These are phyloP conservation scores for Caenorhabditis uteleia DNA, from an alignment of 2,888 invertebrate species.

Conservation along the genomic window DNA sequence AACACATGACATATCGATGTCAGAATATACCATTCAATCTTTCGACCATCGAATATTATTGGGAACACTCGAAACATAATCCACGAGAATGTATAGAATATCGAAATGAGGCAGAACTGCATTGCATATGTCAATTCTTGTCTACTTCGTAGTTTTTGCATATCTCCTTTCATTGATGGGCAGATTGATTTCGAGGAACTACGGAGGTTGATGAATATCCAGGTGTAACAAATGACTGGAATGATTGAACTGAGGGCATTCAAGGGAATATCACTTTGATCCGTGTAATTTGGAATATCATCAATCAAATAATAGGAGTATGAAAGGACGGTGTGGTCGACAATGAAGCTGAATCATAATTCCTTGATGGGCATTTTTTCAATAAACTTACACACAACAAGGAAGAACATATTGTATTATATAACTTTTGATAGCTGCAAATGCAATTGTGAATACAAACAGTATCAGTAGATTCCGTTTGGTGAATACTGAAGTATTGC, in stretches of 20 bases:
- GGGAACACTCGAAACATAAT: not conserved
- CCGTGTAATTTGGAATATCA: slow-evolving; percentile 39
- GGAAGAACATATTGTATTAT: slow-evolving; percentile 44
- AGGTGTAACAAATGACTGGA: slow-evolving; percentile 31
- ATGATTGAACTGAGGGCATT: slow-evolving; percentile 38
- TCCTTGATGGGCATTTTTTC: not conserved
- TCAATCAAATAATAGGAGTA: slow-evolving; percentile 32
- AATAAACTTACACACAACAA: slow-evolving; percentile 35
- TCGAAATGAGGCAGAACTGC: not conserved
- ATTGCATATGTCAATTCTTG: not conserved
- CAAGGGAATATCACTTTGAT: slow-evolving; percentile 45
- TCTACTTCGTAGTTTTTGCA: too few species aligned
- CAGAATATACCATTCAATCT: too few species aligned
- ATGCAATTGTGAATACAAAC: slow-evolving; percentile 11
- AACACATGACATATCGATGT: too few species aligned
- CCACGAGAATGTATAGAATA: not conserved
- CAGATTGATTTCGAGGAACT: too few species aligned
- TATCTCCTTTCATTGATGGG: too few species aligned
- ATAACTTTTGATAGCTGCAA: slow-evolving; percentile 22
- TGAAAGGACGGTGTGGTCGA: slow-evolving; percentile 37
- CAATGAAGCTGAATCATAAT: slow-evolving; percentile 34
- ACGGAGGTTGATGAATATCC: too few species aligned
- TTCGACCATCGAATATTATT: too few species aligned
- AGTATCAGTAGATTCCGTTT: slow-evolving; percentile 7
- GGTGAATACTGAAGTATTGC: slow-evolving; percentile 12